These are phyloP conservation scores for Rhagologus leucostigma DNA, from an alignment of 2,113 vertebrate genomes.

Conservation along the genomic window DNA sequence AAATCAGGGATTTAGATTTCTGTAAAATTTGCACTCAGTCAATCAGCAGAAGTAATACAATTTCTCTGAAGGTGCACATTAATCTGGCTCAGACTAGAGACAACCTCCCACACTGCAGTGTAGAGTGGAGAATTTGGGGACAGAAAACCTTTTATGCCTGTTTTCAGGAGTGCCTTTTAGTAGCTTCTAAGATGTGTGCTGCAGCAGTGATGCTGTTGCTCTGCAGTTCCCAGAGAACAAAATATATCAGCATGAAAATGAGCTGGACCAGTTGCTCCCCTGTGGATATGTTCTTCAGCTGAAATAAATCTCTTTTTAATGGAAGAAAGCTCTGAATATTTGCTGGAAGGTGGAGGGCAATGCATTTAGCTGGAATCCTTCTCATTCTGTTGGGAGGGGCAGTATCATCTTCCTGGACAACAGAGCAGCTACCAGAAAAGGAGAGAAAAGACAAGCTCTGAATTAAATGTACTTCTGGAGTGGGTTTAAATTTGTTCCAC, in stretches of 20 bases:
- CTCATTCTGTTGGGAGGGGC: not conserved
- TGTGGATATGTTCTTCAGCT: not conserved
- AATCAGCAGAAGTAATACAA: not conserved
- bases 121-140: not conserved
- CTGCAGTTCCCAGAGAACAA: not conserved
- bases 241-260: conserved; percentile 29
- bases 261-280: conserved; percentile 10
- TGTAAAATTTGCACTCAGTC: not conserved
- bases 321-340: not conserved
- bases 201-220: not conserved
- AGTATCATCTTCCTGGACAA: not conserved
- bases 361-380: not conserved
- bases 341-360: not conserved
- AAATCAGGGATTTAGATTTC: not conserved
- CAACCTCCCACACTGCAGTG: not conserved
- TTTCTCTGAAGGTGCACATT: not conserved
- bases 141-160: not conserved
- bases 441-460: not conserved
- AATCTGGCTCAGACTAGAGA: not conserved
- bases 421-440: not conserved
- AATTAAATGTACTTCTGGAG: conserved; percentile 34
- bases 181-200: not conserved
- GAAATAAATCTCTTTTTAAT: conserved; percentile 20
- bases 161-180: not conserved
- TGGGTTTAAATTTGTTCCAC: conserved; percentile 21